A percentile compares a stretch with the other conserved stretches of the same genome.
Conservation (phyloP, 35 echinoderm and acorn worm genomes). For the Diadema setosum region DNA sequence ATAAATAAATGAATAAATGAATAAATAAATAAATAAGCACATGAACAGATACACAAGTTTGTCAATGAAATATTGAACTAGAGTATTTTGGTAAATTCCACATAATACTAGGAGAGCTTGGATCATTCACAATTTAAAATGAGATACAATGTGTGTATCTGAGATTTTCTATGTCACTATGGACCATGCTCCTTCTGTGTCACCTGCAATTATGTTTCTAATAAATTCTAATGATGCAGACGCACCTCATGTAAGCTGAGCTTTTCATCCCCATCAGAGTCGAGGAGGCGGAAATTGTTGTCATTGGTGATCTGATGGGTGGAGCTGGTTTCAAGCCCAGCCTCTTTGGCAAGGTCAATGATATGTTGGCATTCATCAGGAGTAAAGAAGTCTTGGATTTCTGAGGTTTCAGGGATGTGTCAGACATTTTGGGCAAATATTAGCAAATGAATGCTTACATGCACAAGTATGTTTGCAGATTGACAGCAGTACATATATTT, state of each 20-base stretch:
- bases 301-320: conserved; percentile 24
- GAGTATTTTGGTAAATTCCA: too few species aligned
- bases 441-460: background rate
- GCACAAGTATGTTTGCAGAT: background rate
- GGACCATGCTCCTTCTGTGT: too few species aligned
- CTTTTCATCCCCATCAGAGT: conserved; percentile 59
- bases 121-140: too few species aligned
- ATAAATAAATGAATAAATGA: too few species aligned
- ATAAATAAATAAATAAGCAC: too few species aligned
- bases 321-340: conserved; percentile 54
- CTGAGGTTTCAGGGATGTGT: conserved; percentile 1
- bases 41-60: too few species aligned
- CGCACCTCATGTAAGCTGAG: conserved; percentile 70
- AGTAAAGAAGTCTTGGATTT: conserved; percentile 85
- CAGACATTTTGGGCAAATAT: background rate
- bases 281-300: conserved; percentile 34
- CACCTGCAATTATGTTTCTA: too few species aligned
- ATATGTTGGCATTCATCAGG: conserved; percentile 74
- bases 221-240: too few species aligned
- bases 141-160: too few species aligned
- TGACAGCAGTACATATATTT: background rate
- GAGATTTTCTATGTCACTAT: too few species aligned
- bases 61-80: too few species aligned
- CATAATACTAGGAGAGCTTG: too few species aligned
- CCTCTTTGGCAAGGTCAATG: conserved; percentile 60